Evolutionary conservation across 1,140 invertebrate species (phyloP).

Genomic region (Aporrectodea caliginosa): DNA sequence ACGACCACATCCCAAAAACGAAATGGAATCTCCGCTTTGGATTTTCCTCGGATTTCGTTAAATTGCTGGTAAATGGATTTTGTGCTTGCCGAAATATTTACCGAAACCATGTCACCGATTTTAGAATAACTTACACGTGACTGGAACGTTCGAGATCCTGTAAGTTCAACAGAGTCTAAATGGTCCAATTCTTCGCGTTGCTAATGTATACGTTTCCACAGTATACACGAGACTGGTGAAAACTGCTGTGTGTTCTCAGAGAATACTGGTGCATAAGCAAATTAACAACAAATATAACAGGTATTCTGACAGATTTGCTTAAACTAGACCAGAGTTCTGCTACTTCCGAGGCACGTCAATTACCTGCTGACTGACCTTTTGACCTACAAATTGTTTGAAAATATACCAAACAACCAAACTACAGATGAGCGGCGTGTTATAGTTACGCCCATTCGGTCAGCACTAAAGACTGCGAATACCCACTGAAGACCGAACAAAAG

Average conservation of each 20-base stretch:
- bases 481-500: no score
- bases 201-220: no score
- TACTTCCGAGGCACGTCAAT: no score
- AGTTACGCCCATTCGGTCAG: no score
- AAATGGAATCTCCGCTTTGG: constrained; percentile 9
- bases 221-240: not conserved
- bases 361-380: no score
- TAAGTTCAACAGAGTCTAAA: not conserved
- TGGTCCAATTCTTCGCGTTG: not conserved
- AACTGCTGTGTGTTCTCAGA: not conserved
- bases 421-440: no score
- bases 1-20: constrained; percentile 56
- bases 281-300: no score
- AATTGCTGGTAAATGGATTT: not conserved
- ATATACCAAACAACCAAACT: no score
- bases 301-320: no score
- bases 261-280: not conserved
- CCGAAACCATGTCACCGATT: not conserved
- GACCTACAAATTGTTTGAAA: no score
- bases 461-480: no score
- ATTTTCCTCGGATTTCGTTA: not conserved
- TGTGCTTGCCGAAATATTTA: not conserved
- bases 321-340: no score
- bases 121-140: not conserved
- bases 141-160: not conserved